Base-by-base conservation (phyloP, 2,113 vertebrate species). In the Takifugu bimaculatus region DNA sequence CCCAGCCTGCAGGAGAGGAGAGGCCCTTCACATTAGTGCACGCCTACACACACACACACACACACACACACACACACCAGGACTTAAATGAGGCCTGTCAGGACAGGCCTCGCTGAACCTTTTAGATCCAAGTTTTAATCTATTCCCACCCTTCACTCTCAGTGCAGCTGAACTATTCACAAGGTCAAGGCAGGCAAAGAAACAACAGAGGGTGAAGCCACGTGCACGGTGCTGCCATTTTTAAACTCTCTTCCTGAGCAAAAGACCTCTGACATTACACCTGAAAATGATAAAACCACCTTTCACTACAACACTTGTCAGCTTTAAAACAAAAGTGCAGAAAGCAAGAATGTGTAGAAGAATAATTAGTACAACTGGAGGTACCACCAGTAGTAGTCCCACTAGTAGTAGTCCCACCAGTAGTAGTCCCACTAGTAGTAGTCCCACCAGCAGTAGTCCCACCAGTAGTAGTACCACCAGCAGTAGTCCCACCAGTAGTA, bases 61-160 rank as follows among this genome's bases (percentile, higher is more conserved):
- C 32, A 12, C 55, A 54, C 29, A 65, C 55, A 50, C 45, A 63
- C 39, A 57, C 50, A 87, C 81, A 83, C 79, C 57, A 62, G 70
- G 60, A 80, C 73, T 75, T 68, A 62, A 64, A 74, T 63, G 50
- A 63, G 65, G 83, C 91, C 49, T 91, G 91, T 90, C 50, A 11
- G 69, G 75, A 90, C 90, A 87, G 71, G 90, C 84, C 85, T 70
- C 0, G 68, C 44, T 60, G 77, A 81, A 80, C 61, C 88, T 88
- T 91, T 92, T 92, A 89, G 85, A 90, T 89, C 74, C 70, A 87
- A 56, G 70, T 70, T 83, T 88, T 85, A 85, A 67, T 85, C 63
- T 74, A 48, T 87, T 89, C 85, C 84, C 88, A 89, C 86, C 88
- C 85, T 80, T 72, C 57, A 50, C 74, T 73, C 53, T 70, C 54